Base-by-base conservation (phyloP, 1,140 invertebrate species). In the Pseudoatta argentina region DNA sequence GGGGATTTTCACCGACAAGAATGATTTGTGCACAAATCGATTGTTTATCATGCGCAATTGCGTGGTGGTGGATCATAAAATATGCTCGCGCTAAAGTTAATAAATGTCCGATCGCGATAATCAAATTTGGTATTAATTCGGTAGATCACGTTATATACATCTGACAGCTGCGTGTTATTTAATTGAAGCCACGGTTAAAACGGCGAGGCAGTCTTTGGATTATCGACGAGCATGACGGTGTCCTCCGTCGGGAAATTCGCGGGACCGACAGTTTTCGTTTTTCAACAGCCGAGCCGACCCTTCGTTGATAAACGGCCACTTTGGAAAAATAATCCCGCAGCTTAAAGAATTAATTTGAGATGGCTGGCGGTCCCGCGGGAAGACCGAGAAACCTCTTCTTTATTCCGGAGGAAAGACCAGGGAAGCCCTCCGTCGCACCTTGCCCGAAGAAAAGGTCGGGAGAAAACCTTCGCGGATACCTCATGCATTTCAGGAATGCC, bases 261-360 rank as follows among this genome's bases (percentile, higher is more conserved):
- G 53, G 4, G 78, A 44, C 48, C 51, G 34, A 61, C 55, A 30
- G 18, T 75, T 63, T 51, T 14, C 69, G 21, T 83, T 73, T 34
- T 73, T 51, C 59, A 44, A 44, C 51, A 44, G 16, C 44, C 61
- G n/a, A 14, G 14, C 55, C 24, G 51, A 12, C n/a, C 55, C 18
- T n/a, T 30, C 51, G 67, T 73, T 83, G 79, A 83, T 83, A 83
- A 83, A 83, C 79, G 79, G 79, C 79, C 79, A 83, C 79, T 83
- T 83, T 73, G 55, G 55, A 73, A 61, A 83, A 83, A 83, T 83
- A 75, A 83, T 83, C 69, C 24, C 44, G 79, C 39, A 55, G 79
- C 69, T 83, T 83, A 83, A 83, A 83, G 79, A 73, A 83, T 83
- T 83, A 83, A 83, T 75, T 75, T 73, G 67, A 82, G 69, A 82